Percentiles rank a stretch among this genome's conserved stretches.
These are phyloP conservation scores for Chrysotoxum bicinctum DNA, from an alignment of 2,888 invertebrate species.

Conservation along the genomic window DNA sequence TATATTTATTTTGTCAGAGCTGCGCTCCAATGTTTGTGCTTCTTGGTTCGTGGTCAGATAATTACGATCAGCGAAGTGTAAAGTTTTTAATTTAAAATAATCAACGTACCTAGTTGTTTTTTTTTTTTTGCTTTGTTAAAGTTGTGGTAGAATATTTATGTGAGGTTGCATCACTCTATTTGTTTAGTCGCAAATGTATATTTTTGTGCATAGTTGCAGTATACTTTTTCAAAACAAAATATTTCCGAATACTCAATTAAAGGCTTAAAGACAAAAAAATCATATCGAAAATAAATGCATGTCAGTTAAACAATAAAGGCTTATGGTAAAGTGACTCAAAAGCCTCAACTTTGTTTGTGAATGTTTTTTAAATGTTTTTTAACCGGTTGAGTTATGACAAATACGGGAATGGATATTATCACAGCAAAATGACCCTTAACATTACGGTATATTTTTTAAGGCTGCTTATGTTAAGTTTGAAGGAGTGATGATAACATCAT, in stretches of 20 bases:
- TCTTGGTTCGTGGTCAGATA: constrained; percentile 65
- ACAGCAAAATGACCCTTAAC: too few relatives aligned
- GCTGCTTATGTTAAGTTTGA: too few relatives aligned
- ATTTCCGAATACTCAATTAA: constrained; percentile 5
- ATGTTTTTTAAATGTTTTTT: too few relatives aligned
- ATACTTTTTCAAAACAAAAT: neutral
- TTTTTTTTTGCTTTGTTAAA: neutral
- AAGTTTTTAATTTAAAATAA: constrained; percentile 65
- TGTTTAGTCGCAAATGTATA: constrained; percentile 1
- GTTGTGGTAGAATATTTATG: neutral
- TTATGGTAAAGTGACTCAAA: neutral
- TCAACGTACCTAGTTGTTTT: constrained; percentile 9
- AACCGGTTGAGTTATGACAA: neutral
- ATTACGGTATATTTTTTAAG: too few relatives aligned
- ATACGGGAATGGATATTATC: too few relatives aligned
- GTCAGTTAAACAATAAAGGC: neutral
- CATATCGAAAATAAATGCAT: neutral
- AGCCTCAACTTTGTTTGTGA: neutral
- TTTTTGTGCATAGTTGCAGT: neutral
- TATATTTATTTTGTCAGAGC: neutral
- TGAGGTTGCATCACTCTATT: constrained; percentile 49
- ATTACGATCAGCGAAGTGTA: constrained; percentile 70
- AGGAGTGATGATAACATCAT: too few relatives aligned
- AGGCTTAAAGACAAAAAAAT: neutral
- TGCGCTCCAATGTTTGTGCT: constrained; percentile 6